A percentile compares a stretch with the other conserved stretches of the same genome.
Evolutionary conservation across 2,888 invertebrate species (phyloP).

Genomic region (Tachina grossa): DNA sequence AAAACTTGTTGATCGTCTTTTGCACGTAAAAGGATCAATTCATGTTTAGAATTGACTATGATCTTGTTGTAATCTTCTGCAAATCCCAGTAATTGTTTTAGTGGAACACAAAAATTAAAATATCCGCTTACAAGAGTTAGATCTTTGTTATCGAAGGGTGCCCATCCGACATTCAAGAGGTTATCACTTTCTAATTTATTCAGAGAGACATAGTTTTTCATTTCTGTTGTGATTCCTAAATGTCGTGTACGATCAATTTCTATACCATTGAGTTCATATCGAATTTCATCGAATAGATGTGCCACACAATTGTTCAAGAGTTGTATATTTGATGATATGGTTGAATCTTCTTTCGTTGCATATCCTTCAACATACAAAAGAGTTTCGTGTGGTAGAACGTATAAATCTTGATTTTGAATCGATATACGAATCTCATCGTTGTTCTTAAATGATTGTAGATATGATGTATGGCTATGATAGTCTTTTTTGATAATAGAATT

Average conservation of each 20-base stretch:
- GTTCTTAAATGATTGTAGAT: constrained; percentile 72
- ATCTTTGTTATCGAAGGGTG: constrained; percentile 22
- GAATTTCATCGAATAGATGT: constrained; percentile 77
- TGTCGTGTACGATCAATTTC: constrained; percentile 75
- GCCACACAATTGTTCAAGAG: constrained; percentile 68
- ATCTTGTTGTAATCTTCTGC: constrained; percentile 75
- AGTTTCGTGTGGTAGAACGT: constrained; percentile 68
- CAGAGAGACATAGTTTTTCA: constrained; percentile 78
- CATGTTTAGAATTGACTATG: constrained; percentile 80
- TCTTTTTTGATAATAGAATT: constrained; percentile 73
- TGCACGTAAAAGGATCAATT: constrained; percentile 71
- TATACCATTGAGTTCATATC: constrained; percentile 68
- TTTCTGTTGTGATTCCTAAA: constrained; percentile 76
- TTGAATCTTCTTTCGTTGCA: constrained; percentile 54
- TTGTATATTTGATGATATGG: constrained; percentile 52
- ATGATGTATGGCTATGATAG: constrained; percentile 75
- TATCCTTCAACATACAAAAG: constrained; percentile 72
- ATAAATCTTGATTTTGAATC: constrained; percentile 70
- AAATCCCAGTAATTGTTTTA: constrained; percentile 78
- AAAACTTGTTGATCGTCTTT: constrained; percentile 44
- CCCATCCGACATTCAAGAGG: constrained; percentile 69
- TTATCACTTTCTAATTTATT: constrained; percentile 69
- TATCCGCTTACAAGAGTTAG: constrained; percentile 72
- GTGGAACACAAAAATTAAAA: constrained; percentile 75
- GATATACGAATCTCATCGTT: constrained; percentile 72